These are phyloP conservation scores for Odontothrips loti DNA, from an alignment of 2,888 invertebrate genomes.

Conservation along the genomic window DNA sequence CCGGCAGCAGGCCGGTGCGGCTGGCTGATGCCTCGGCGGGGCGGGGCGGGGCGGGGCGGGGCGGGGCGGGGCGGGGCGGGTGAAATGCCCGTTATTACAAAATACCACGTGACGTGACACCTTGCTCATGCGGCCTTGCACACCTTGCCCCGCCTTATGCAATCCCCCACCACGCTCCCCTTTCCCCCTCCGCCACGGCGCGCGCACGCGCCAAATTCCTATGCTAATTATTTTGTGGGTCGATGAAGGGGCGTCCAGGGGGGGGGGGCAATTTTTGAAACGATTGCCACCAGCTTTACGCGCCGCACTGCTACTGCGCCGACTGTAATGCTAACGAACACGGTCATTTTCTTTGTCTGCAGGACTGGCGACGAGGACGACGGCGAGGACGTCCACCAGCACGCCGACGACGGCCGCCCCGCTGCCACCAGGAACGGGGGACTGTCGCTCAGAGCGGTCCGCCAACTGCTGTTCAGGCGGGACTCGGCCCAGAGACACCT, in stretches of 20 bases:
- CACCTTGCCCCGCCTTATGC: neutral
- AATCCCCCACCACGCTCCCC: no score
- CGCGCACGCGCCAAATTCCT: constrained; percentile 7
- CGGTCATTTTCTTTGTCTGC: neutral
- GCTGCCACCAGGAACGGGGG: neutral
- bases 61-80: neutral
- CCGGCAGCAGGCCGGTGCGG: no score
- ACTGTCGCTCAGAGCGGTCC: neutral
- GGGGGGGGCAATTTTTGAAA: neutral
- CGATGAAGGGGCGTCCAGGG: no score
- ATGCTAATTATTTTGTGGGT: constrained; percentile 14
- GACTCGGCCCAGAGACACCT: neutral
- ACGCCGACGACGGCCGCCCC: neutral
- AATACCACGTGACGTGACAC: constrained; percentile 17
- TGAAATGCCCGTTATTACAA: constrained; percentile 25
- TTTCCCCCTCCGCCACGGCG: no score
- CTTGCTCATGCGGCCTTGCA: neutral
- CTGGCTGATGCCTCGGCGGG: no score
- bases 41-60: no score
- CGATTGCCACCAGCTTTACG: neutral
- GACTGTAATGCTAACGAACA: neutral
- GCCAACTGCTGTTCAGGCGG: neutral
- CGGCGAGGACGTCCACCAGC: neutral
- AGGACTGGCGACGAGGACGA: neutral
- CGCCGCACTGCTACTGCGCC: neutral